phyloP scores from a whole-genome alignment of 1,140 invertebrate genomes.

The Bombyx mori region ASM3026992v2 NC_085130.1:2880501-2881000 shows the following conservation, averaged over 20 bases:
- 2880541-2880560: too few relatives aligned
- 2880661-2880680: too few relatives aligned
- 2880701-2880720: too few relatives aligned
- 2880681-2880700: too few relatives aligned
- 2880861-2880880: conserved; percentile 62
- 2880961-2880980: conserved; percentile 52
- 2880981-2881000: conserved; percentile 53
- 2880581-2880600: too few relatives aligned
- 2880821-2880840: conserved; percentile 67
- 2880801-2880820: conserved; percentile 65
- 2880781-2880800: conserved; percentile 27
- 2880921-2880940: conserved; percentile 34
- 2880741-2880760: background rate
- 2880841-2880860: conserved; percentile 65
- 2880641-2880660: too few relatives aligned
- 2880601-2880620: conserved; percentile 28
- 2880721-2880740: background rate
- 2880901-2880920: conserved; percentile 38
- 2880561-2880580: too few relatives aligned
- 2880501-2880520: too few relatives aligned
- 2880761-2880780: conserved; percentile 9
- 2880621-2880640: conserved; percentile 36
- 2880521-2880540: too few relatives aligned
- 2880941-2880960: conserved; percentile 61
- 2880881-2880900: conserved; percentile 62